phyloP scores from a whole-genome alignment of 2,888 invertebrate genomes.

The Papilio demoleus region DNA sequence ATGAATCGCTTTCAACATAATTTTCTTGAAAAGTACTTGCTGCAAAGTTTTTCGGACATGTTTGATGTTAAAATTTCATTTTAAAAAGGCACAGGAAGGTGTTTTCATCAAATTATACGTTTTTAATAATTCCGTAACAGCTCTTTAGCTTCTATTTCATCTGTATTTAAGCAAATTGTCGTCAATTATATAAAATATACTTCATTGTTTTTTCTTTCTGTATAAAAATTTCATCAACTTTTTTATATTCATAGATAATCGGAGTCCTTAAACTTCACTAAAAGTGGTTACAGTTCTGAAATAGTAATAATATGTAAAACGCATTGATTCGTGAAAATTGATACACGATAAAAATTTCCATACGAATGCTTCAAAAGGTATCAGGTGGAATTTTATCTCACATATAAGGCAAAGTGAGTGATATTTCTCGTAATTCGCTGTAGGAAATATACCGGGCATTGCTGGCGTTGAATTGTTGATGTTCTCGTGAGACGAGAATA shows the following conservation, averaged over 20 bases:
- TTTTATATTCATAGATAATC: too few relatives aligned
- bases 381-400: slow-evolving; percentile 17
- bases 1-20: not conserved
- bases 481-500: slow-evolving; percentile 3
- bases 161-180: not conserved
- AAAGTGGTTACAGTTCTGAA: not conserved
- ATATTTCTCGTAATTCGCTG: slow-evolving; percentile 22
- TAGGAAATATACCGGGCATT: slow-evolving; percentile 9
- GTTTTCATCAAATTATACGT: too few relatives aligned
- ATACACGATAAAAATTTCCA: slow-evolving; percentile 19
- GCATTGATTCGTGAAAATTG: slow-evolving; percentile 19
- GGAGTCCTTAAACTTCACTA: too few relatives aligned
- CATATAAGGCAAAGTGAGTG: slow-evolving; percentile 14
- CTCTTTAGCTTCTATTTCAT: too few relatives aligned
- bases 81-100: too few relatives aligned
- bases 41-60: too few relatives aligned
- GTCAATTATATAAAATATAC: not conserved
- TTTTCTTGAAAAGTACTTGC: not conserved
- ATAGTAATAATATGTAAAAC: not conserved
- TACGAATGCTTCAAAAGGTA: slow-evolving; percentile 12
- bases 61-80: too few relatives aligned
- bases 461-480: slow-evolving; percentile 12
- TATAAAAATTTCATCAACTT: not conserved
- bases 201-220: not conserved
- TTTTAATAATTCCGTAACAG: not conserved